Evolutionary conservation across 1,140 invertebrate genomes (phyloP).

Genomic region (Lerema accius): DNA sequence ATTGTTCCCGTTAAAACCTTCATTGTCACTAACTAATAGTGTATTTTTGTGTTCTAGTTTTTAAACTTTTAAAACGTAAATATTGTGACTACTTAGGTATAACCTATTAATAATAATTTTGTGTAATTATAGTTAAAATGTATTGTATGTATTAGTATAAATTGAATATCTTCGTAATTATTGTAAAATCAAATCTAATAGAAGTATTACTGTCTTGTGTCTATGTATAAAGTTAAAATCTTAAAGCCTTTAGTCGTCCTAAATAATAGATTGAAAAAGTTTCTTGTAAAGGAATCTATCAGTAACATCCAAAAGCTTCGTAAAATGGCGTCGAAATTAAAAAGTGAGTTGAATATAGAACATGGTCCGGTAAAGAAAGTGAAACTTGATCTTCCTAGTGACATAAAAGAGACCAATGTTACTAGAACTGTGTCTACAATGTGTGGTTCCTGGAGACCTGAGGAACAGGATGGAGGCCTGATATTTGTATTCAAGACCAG

Average conservation of each 20-base stretch:
- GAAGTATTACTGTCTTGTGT: not conserved
- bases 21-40: not conserved
- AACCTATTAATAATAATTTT: too few relatives aligned
- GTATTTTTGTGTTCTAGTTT: not conserved
- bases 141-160: too few relatives aligned
- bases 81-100: too few relatives aligned
- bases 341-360: constrained; percentile 50
- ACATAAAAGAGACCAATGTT: not conserved
- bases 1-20: not conserved
- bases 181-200: too few relatives aligned
- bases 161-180: too few relatives aligned
- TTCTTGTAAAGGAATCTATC: not conserved
- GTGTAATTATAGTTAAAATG: too few relatives aligned
- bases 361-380: constrained; percentile 61
- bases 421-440: constrained; percentile 76
- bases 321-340: constrained; percentile 54
- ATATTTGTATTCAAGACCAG: constrained; percentile 72
- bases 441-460: constrained; percentile 79
- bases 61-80: too few relatives aligned
- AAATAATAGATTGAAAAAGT: not conserved
- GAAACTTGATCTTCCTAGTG: constrained; percentile 45
- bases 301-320: constrained; percentile 28
- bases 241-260: constrained; percentile 3
- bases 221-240: constrained; percentile 11
- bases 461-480: constrained; percentile 76